Conservation (phyloP, 1,140 invertebrate genomes). For the Pseudomyrmex cubaensis region DNA sequence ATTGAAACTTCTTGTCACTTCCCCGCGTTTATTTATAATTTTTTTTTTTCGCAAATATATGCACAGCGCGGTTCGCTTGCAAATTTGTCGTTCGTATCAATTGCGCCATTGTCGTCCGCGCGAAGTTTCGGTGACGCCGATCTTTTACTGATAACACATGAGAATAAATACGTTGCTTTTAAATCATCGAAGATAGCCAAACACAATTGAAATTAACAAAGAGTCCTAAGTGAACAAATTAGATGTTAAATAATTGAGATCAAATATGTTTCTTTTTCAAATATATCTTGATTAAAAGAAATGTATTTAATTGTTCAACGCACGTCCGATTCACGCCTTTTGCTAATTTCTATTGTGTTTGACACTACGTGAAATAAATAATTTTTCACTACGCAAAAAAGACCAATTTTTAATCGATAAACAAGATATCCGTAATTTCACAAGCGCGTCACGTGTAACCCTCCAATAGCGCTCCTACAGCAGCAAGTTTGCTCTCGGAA, state of each 20-base stretch:
- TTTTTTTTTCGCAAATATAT: not conserved
- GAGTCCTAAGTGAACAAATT: too few species aligned
- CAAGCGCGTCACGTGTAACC: not conserved
- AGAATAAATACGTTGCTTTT: too few species aligned
- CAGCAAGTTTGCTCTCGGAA: not conserved
- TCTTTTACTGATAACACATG: too few species aligned
- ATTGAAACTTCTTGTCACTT: slow-evolving; percentile 15
- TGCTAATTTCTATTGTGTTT: too few species aligned
- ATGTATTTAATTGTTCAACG: too few species aligned
- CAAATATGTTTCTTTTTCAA: too few species aligned
- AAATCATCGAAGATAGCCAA: too few species aligned
- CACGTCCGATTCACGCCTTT: too few species aligned
- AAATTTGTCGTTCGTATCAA: slow-evolving; percentile 6
- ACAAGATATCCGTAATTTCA: not conserved
- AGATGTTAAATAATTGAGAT: too few species aligned
- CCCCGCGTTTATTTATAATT: not conserved
- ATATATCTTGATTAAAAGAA: too few species aligned
- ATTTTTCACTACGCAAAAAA: not conserved
- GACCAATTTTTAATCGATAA: not conserved
- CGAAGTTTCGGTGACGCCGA: not conserved
- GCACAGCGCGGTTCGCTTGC: not conserved
- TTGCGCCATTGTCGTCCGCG: not conserved
- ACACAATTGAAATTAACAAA: too few species aligned
- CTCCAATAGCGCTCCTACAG: not conserved
- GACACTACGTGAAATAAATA: too few species aligned